Base-by-base conservation (phyloP, 2,888 invertebrate genomes). In the Eustalomyia histrio region DNA sequence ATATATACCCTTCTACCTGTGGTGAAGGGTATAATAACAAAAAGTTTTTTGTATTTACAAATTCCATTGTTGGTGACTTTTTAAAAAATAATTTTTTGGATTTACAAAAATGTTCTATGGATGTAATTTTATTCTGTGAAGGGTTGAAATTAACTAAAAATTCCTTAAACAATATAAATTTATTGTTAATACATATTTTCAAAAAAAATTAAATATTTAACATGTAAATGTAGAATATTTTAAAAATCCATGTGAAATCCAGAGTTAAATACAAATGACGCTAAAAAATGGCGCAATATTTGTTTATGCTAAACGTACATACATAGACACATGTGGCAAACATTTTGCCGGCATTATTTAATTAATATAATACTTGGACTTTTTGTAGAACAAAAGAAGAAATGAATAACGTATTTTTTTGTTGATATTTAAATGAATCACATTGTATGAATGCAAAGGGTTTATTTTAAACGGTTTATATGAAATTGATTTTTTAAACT, bases 371-470 rank as follows among this genome's bases (percentile, higher is more conserved):
- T 10, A 72, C 24, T 9, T 63, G 55, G 71, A 21, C 8, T 47
- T 14, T 47, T 60, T 47, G 29, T 14, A 68, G 24, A 35, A 33
- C 18, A 76, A n/a, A n/a, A n/a, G 57, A 71, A 71, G 43, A 21
- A 72, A 55, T 55, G 10, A 72, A 67, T 72, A 78, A 72, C 72
- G 78, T 67, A 39, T 64, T 71, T 71, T 53, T 43, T 43, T 6
- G 2, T 43, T 6, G 2, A 33, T 58, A 53, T 8, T 17, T 2
- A 16, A 16, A 50, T 74, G 65, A 60, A 75, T 61, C 55, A 68
- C 58, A 64, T 47, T 63, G 63, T 14, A 17, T 29, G 50, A 17
- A 57, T 53, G 18, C 17, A 43, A 52, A 43, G 60, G 55, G 33
- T 29, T 47, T 47, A 55, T 35, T 47, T 10, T 14, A 58, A 39